A percentile compares a stretch with the other conserved stretches of the same genome.
These are phyloP conservation scores for Phyllostomus hastatus DNA, from an alignment of 2,113 vertebrate genomes.

Conservation along the genomic window DNA sequence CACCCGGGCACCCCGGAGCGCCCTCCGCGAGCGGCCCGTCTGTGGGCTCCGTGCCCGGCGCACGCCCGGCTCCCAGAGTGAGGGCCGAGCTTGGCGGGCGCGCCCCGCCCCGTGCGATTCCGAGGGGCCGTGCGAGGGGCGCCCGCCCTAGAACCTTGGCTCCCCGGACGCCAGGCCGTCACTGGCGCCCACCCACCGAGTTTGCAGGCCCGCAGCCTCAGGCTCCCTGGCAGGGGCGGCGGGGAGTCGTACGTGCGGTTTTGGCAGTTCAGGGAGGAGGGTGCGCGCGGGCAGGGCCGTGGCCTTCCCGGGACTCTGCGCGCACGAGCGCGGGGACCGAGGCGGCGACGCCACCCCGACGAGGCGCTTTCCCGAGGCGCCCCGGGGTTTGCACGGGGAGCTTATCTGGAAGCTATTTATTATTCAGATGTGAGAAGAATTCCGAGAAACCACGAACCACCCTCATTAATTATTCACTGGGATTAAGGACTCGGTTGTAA, in stretches of 20 bases:
- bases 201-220: background rate
- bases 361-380: no score
- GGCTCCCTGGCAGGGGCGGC: background rate
- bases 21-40: no score
- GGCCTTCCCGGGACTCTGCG: background rate
- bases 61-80: background rate
- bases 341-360: no score
- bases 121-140: background rate
- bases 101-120: accelerated
- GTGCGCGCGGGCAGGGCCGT: background rate
- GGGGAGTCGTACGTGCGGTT: background rate
- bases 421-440: conserved; percentile 77
- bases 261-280: background rate
- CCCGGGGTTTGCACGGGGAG: background rate
- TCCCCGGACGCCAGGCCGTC: background rate
- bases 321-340: background rate
- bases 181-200: background rate
- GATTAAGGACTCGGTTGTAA: conserved; percentile 84
- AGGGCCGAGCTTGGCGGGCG: background rate
- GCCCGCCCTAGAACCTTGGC: background rate
- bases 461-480: conserved; percentile 84
- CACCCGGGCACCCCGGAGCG: background rate
- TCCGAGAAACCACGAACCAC: conserved; percentile 76
- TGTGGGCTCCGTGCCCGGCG: accelerated
- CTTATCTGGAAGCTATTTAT: conserved; percentile 72